A percentile compares a stretch with the other conserved stretches of the same genome.
Conservation (phyloP, 2,888 invertebrate species). For the Ceraclea dissimilis region DNA sequence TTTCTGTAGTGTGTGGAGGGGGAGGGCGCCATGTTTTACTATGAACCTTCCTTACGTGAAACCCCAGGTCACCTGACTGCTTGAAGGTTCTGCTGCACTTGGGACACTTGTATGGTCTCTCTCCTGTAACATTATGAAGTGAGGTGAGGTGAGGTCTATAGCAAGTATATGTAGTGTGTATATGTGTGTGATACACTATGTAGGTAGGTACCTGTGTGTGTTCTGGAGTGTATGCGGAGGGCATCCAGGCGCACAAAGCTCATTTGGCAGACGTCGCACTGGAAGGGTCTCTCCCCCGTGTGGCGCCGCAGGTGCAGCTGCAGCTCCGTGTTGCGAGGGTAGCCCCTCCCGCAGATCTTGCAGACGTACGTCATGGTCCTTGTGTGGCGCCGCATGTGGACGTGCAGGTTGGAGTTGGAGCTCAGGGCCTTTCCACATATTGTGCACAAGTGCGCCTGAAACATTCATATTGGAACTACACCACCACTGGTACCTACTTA, state of each 20-base stretch:
- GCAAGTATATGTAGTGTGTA: too few species aligned
- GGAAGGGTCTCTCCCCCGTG: conserved; percentile 30
- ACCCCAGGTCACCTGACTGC: conserved; percentile 27
- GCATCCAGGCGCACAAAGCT: conserved; percentile 31
- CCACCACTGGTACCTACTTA: background rate
- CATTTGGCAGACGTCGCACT: conserved; percentile 33
- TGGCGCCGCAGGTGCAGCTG: conserved; percentile 33
- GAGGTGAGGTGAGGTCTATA: too few species aligned
- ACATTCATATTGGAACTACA: background rate
- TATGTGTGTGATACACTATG: too few species aligned
- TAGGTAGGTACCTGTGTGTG: conserved; percentile 34
- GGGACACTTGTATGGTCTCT: conserved; percentile 27
- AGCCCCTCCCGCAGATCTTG: conserved; percentile 35
- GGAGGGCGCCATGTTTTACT: too few species aligned
- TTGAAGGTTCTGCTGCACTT: conserved; percentile 27
- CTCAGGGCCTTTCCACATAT: conserved; percentile 34
- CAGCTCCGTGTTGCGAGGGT: conserved; percentile 34
- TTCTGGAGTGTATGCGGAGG: conserved; percentile 30
- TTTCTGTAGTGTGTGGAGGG: too few species aligned
- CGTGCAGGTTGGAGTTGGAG: conserved; percentile 31
- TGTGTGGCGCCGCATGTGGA: conserved; percentile 37
- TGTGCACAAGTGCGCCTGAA: conserved; percentile 30
- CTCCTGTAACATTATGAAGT: conserved; percentile 22
- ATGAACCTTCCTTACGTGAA: too few species aligned
- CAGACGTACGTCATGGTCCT: conserved; percentile 33